Base-by-base conservation (phyloP, 2,113 vertebrate species). In the Melanerpes formicivorus region DNA sequence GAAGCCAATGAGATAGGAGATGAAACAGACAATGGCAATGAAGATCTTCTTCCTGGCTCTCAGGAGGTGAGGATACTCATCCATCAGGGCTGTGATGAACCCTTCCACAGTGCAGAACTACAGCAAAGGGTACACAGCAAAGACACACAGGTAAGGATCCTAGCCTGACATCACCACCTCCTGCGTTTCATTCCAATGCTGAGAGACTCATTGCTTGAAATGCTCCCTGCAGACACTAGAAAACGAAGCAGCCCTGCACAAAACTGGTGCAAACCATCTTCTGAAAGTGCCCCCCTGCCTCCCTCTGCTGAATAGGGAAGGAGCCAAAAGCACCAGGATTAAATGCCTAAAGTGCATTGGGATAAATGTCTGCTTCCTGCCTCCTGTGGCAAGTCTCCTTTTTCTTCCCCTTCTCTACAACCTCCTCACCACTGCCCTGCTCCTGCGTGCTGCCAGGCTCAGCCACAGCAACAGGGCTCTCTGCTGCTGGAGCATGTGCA, bases 51-150 rank as follows among this genome's bases (percentile, higher is more conserved):
- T 99, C 94, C 98, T 98, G 95, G 97, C 97, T 93, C 98, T 98
- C 71, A 99, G 96, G 37, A 98, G 46, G 62, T 94, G 71, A 62
- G 99, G 98, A 66, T 98, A 99, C 62, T 99, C 99, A 78, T 99
- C 98, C 96, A 98, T 97, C 84, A 99, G 97, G 42, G 99, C 98
- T 25, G 99, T 99, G 96, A 99, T 97, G 94, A 99, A 99, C 42
- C 99, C 99, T 92, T 99, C 98, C 83, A 99, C 98, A 0, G 99
- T 99, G 93, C 98, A 99, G 96, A 99, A 99, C 99, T 99, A 40
- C 2, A 11, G 34, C 52, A 70, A 52, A 88, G 91, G 5, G 14
- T 48, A 70, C 8, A 74, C 18, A 93, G 5, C 14, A 25, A 88
- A 17, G 46, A 76, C 7, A 59, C 5, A 25, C 8, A 29, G 14